Base-by-base conservation (phyloP, 2,888 invertebrate genomes). In the Camptogramma bilineatum region DNA sequence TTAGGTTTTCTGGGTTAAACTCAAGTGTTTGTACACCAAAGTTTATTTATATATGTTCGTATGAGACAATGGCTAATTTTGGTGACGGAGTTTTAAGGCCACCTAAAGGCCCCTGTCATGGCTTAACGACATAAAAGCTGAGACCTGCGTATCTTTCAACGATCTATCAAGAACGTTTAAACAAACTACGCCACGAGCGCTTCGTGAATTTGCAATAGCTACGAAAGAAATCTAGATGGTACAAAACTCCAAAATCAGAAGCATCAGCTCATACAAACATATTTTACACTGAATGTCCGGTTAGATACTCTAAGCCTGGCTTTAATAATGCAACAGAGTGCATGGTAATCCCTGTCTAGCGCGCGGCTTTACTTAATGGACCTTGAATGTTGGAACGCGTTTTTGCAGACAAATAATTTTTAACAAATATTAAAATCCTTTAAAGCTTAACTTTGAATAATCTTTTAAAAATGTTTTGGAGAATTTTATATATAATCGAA, bases 301-400 rank as follows among this genome's bases (percentile, higher is more conserved):
- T 42, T 57, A 52, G 42, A 54, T 51, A n/a, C n/a, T n/a, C n/a
- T n/a, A 52, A 46, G 44, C 31, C 19, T 8, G 28, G 46, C 52
- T 62, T 52, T 52, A 46, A 47, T 51, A 69, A 67, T 62, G 84
- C 85, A 84, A 82, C 79, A 79, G 76, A 73, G 78, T 78, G 79
- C 78, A 80, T 85, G 87, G 87, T 87, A 86, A 88, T 88, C 86
- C 84, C 83, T 87, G 87, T 85, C 87, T 79, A 71, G 78, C 71
- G 73, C 87, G 86, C 77, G 80, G 77, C 73, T 80, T 77, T 79
- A 79, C 73, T 82, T 83, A 87, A 87, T 87, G 86, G 82, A 73
- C 80, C 86, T 79, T 83, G 82, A 84, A 84, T 24, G 83, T 81
- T 80, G 81, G 72, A 75, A 76, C 74, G 46, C 52, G 55, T 52